Conservation (phyloP, 2,797 vertebrate species). For the Cryptoprocta ferox region DNA sequence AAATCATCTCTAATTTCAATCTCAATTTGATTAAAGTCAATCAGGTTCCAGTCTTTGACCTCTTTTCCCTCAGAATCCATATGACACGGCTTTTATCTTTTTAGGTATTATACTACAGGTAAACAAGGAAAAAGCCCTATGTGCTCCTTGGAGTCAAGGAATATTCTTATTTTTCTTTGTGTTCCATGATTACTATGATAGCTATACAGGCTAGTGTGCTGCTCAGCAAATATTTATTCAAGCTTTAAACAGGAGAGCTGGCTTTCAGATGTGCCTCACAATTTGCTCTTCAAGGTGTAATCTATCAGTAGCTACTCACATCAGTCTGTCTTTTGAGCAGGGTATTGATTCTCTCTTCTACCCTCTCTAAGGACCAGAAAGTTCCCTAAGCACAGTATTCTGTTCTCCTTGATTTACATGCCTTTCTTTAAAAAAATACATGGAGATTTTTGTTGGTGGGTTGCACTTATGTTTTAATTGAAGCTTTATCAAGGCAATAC, state of each 20-base stretch:
- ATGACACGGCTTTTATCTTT: not conserved
- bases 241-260: slow-evolving; percentile 11
- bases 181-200: not conserved
- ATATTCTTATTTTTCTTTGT: not conserved
- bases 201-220: not conserved
- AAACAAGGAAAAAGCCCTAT: not conserved
- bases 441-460: not conserved
- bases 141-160: not conserved
- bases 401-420: not conserved
- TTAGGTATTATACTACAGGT: not conserved
- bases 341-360: not conserved
- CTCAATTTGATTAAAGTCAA: slow-evolving; percentile 5
- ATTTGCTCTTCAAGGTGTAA: slow-evolving; percentile 9
- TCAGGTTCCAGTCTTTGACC: not conserved
- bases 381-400: not conserved
- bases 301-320: not conserved
- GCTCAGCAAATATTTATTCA: slow-evolving; percentile 15
- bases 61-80: not conserved
- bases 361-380: not conserved
- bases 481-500: not conserved
- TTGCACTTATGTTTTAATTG: slow-evolving; percentile 17
- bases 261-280: not conserved
- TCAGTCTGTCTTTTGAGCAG: not conserved
- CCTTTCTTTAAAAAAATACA: not conserved
- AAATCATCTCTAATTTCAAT: slow-evolving; percentile 37